These are phyloP conservation scores for Synanthedon vespiformis DNA, from an alignment of 2,888 invertebrate species.

Conservation along the genomic window DNA sequence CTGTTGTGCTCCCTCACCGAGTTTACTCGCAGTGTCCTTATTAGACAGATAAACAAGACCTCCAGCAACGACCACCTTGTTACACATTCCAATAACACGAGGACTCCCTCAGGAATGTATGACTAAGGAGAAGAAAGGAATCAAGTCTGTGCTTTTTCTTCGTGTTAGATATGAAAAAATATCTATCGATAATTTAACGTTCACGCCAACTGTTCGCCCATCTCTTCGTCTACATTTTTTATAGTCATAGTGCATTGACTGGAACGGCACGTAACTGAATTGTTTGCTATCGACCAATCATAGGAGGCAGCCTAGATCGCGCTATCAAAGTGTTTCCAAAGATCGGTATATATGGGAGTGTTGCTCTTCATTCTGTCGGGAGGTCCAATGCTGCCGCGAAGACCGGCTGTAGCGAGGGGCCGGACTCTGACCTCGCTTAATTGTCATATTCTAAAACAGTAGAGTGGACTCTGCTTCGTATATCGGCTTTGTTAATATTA, in stretches of 20 bases:
- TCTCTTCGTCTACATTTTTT: constrained; percentile 5
- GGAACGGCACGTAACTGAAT: constrained; percentile 47
- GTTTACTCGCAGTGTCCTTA: too few relatives aligned
- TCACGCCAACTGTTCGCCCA: background rate
- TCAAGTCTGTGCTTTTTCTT: too few relatives aligned
- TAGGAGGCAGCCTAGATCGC: constrained; percentile 33
- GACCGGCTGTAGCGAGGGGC: constrained; percentile 67
- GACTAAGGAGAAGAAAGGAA: too few relatives aligned
- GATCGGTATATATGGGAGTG: constrained; percentile 22
- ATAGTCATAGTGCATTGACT: constrained; percentile 38
- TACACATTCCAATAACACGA: too few relatives aligned
- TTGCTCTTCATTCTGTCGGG: constrained; percentile 19
- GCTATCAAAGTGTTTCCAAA: constrained; percentile 30
- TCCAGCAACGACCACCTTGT: too few relatives aligned
- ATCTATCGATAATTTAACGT: too few relatives aligned
- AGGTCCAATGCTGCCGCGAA: constrained; percentile 64
- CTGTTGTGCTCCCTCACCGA: too few relatives aligned
- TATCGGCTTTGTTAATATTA: constrained; percentile 65
- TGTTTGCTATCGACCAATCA: constrained; percentile 35
- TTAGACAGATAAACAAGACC: too few relatives aligned
- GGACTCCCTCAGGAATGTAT: too few relatives aligned
- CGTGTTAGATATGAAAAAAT: too few relatives aligned
- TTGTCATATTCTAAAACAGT: constrained; percentile 36
- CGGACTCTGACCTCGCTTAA: constrained; percentile 60
- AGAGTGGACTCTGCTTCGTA: constrained; percentile 68